These are phyloP conservation scores for Scaptomyza pallida DNA, from an alignment of 1,140 invertebrate species.

Conservation along the genomic window DNA sequence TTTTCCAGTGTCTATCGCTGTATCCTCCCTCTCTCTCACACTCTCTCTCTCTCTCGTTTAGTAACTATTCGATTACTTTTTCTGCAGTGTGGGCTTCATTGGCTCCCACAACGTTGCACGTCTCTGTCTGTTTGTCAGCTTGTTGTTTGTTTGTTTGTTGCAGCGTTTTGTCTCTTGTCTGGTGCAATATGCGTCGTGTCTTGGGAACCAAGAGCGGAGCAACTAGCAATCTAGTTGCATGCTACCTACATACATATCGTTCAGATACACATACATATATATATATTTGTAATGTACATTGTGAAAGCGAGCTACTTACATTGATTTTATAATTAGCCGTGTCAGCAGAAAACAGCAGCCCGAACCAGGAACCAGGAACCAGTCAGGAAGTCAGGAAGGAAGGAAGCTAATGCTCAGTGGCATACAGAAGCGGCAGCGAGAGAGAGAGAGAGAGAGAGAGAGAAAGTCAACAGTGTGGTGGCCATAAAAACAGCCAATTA, in stretches of 20 bases:
- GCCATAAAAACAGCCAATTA: conserved; percentile 77
- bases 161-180: conserved; percentile 64
- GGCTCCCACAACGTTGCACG: too few species aligned
- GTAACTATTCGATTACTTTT: not conserved
- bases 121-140: not conserved
- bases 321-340: conserved; percentile 75
- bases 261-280: not conserved
- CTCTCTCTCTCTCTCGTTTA: not conserved
- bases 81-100: too few species aligned
- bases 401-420: conserved; percentile 51
- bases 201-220: conserved; percentile 10
- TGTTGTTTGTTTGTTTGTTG: conserved; percentile 36
- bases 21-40: conserved; percentile 7
- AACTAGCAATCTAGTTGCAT: not conserved
- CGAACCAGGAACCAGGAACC: too few species aligned
- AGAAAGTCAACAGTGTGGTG: conserved; percentile 70
- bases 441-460: not conserved
- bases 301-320: conserved; percentile 52
- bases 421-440: conserved; percentile 3
- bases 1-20: conserved; percentile 68
- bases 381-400: conserved; percentile 27
- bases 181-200: conserved; percentile 73
- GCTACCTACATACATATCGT: conserved; percentile 4
- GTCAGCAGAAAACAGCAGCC: conserved; percentile 25
- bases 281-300: not conserved